Conservation (phyloP, 2,797 vertebrate genomes). For the Lepus townsendii region DNA sequence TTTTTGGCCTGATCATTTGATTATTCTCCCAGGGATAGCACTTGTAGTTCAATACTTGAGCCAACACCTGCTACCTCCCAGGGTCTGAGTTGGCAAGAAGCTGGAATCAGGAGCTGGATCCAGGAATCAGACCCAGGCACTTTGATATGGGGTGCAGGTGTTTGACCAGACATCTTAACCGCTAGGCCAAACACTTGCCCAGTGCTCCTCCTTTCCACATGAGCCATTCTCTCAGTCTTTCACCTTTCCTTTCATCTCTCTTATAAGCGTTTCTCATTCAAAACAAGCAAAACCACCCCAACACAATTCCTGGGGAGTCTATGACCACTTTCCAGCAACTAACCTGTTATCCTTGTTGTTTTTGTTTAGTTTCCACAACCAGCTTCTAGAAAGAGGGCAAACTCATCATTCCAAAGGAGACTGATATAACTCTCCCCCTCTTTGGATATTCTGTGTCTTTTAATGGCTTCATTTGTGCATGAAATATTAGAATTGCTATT, state of each 20-base stretch:
- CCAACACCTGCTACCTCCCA: too few species aligned
- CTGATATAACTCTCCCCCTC: not conserved
- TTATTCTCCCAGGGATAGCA: not conserved
- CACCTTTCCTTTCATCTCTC: not conserved
- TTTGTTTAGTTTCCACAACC: not conserved
- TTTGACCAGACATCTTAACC: too few species aligned
- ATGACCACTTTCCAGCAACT: not conserved
- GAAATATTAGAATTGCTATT: not conserved
- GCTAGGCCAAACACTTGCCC: too few species aligned
- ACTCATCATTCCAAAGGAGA: not conserved
- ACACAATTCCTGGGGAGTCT: not conserved
- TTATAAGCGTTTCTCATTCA: slow-evolving; percentile 25
- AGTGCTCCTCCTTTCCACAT: not conserved
- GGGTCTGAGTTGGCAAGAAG: too few species aligned
- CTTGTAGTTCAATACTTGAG: slow-evolving; percentile 46
- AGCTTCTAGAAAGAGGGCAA: slow-evolving; percentile 6
- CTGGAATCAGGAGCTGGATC: too few species aligned
- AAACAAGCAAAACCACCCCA: slow-evolving; percentile 34
- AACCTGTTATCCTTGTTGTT: not conserved
- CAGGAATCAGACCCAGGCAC: too few species aligned
- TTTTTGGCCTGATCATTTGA: slow-evolving; percentile 28
- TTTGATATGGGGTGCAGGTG: too few species aligned
- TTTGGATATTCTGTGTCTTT: slow-evolving; percentile 16
- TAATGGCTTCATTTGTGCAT: not conserved
- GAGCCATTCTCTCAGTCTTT: not conserved